phyloP scores from a whole-genome alignment of 30 jellyfish, hydroid and myxozoan species.

The Aurelia aurita region DNA sequence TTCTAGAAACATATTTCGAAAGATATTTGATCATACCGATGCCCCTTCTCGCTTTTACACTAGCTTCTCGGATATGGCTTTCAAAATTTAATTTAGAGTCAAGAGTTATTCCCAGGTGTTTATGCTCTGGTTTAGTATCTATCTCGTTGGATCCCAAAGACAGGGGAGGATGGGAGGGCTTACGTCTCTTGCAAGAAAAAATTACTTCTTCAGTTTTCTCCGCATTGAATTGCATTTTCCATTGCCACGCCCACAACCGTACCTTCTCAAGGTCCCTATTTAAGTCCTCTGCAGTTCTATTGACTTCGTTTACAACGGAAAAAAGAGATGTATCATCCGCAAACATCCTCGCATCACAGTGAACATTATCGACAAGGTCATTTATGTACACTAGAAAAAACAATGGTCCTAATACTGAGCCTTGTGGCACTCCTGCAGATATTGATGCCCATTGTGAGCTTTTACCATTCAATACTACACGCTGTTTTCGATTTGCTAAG shows the following conservation, averaged over 20 bases:
- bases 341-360: constrained; percentile 34
- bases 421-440: constrained; percentile 37
- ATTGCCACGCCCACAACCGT: too few species aligned
- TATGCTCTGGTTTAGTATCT: constrained; percentile 8
- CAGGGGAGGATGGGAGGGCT: constrained; percentile 28
- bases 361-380: constrained; percentile 30
- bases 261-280: too few species aligned
- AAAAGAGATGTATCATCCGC: constrained; percentile 24
- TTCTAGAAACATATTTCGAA: too few species aligned
- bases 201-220: constrained; percentile 19
- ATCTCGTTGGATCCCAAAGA: constrained; percentile 21
- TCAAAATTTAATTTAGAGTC: too few species aligned
- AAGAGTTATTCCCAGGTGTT: too few species aligned
- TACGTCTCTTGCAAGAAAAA: constrained; percentile 20
- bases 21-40: too few species aligned
- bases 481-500: too few species aligned
- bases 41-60: too few species aligned
- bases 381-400: constrained; percentile 45
- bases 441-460: constrained; percentile 1
- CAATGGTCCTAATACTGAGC: constrained; percentile 48
- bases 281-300: constrained; percentile 15
- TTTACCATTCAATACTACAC: too few species aligned
- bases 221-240: too few species aligned
- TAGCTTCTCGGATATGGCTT: too few species aligned
- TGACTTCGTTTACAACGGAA: constrained; percentile 35